Conservation (phyloP, 2,113 vertebrate genomes). For the Hystrix cristata region DNA sequence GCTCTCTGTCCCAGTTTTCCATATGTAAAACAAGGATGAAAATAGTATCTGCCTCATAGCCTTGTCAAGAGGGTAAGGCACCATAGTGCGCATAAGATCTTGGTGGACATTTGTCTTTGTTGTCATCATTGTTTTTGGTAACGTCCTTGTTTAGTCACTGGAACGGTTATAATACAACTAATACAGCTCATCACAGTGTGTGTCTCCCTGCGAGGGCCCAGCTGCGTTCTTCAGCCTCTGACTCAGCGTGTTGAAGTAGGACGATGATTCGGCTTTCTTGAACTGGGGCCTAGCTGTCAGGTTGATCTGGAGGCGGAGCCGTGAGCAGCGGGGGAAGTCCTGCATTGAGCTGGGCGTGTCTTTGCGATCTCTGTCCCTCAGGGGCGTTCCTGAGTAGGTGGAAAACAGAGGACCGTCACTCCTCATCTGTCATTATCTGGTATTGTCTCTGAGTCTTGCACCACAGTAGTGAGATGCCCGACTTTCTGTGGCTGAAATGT, state of each 20-base stretch:
- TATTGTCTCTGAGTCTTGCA: not conserved
- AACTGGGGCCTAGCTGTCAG: conserved; percentile 31
- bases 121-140: not conserved
- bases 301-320: not conserved
- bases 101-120: not conserved
- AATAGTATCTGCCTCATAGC: not conserved
- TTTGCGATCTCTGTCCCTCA: rapidly evolving
- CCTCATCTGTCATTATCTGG: not conserved
- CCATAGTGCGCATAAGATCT: not conserved
- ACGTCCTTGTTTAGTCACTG: not conserved
- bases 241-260: conserved; percentile 19
- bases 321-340: not conserved
- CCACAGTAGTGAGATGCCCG: not conserved
- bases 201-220: not conserved
- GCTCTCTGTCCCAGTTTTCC: not conserved
- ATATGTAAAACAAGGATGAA: not conserved
- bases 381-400: not conserved
- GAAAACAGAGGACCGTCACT: conserved; percentile 25
- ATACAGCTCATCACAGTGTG: not conserved
- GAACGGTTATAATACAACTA: not conserved
- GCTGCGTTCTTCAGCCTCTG: conserved; percentile 34
- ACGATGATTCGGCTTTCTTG: conserved; percentile 60
- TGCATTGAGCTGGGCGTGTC: not conserved
- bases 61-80: not conserved
- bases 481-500: not conserved